Conservation (phyloP, 2,888 invertebrate species). For the Drosophila niveifrons region DNA sequence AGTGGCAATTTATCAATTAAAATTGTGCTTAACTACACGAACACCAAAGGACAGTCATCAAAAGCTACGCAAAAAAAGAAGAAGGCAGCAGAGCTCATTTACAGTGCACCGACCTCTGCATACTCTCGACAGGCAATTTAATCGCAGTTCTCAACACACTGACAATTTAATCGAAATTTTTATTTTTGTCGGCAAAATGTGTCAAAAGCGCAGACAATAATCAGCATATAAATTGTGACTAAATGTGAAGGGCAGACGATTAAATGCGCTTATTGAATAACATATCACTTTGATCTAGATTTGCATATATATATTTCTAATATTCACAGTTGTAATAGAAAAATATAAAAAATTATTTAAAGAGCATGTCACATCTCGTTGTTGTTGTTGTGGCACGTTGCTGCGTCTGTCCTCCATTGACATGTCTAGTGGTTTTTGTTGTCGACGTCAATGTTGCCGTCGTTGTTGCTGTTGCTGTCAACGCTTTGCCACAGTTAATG, state of each 20-base stretch:
- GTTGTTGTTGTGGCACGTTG: conserved; percentile 12
- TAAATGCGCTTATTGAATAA: neutral
- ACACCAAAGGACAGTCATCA: conserved; percentile 55
- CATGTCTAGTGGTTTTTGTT: conserved; percentile 11
- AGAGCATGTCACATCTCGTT: conserved; percentile 14
- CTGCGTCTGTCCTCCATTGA: conserved; percentile 39
- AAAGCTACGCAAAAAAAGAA: neutral
- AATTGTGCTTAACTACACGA: conserved; percentile 75
- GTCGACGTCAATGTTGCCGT: conserved; percentile 1
- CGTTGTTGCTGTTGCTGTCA: conserved; percentile 21
- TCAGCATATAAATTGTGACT: neutral
- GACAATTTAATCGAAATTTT: conserved; percentile 3
- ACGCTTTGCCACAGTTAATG: conserved; percentile 53
- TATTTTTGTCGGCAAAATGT: neutral
- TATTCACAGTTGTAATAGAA: neutral
- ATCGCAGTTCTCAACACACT: neutral
- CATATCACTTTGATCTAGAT: neutral
- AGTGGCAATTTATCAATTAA: conserved; percentile 83
- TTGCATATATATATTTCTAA: neutral
- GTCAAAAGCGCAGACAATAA: conserved; percentile 9
- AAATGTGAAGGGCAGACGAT: neutral
- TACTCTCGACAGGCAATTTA: conserved; percentile 6
- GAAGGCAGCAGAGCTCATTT: neutral
- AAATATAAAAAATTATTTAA: neutral
- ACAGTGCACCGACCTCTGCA: conserved; percentile 6